Base-by-base conservation (phyloP, 1,140 invertebrate genomes). In the Polypedilum pembai region DNA sequence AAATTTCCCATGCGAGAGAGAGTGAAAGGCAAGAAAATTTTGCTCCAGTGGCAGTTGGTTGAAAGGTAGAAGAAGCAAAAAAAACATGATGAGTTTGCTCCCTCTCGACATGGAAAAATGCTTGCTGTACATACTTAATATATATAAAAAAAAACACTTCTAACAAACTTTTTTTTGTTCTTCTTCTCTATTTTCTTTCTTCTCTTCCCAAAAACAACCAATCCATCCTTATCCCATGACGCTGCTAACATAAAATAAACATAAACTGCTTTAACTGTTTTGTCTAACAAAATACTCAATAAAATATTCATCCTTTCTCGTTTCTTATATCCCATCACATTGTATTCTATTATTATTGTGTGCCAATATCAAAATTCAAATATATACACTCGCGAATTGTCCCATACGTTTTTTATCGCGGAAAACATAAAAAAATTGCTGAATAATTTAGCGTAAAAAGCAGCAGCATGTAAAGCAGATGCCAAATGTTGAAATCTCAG, bases 261-360 rank as follows among this genome's bases (percentile, higher is more conserved):
- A 56, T 56, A 56, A 56, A 56, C 45, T 56, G 45, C 45, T 56
- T 56, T 56, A 56, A 56, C 45, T 56, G 45, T 56, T 56, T n/a
- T 56, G n/a, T n/a, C 45, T 56, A 33, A 33, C 24, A 45, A 56
- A 56, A 56, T 56, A n/a, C 45, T 12, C 15, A 15, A 56, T 56
- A 15, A 56, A 56, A 56, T n/a, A 56, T 56, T 56, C 45, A 56
- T 56, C n/a, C 45, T n/a, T 56, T 15, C 15, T 33, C 24, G 24
- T 33, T 33, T 33, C 24, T 33, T 33, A 5, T n/a, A 56, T 56
- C 45, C 45, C 45, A 56, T 33, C 2, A 56, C 45, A 56, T 56
- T 56, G 4, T 56, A 56, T 15, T 56, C 12, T 12, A 56, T n/a
- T 56, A 15, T 12, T 56, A 56, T 56, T n/a, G n/a, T 56, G 45